Percentiles rank a stretch among this genome's conserved stretches.
These are phyloP conservation scores for Ammospiza nelsoni DNA, from an alignment of 2,113 vertebrate genomes.

Conservation along the genomic window DNA sequence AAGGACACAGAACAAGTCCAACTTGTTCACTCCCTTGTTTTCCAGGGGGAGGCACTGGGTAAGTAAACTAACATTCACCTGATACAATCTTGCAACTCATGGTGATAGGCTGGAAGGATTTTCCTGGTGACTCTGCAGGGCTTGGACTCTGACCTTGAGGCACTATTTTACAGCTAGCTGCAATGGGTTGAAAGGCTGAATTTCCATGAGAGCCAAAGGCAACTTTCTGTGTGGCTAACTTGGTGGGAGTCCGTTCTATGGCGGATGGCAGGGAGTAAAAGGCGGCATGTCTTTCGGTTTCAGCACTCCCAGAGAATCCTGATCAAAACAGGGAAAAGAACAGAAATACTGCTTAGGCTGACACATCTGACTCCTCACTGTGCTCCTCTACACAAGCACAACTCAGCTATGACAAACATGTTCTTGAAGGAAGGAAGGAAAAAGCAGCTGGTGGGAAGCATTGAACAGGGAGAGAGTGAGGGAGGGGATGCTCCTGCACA, in stretches of 20 bases:
- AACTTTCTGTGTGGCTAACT: conserved; percentile 87
- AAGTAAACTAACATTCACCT: conserved; percentile 79
- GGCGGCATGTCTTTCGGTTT: conserved; percentile 77
- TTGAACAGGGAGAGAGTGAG: neutral
- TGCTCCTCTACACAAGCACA: conserved; percentile 13
- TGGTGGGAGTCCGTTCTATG: conserved; percentile 89
- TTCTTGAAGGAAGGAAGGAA: neutral
- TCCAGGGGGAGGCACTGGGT: neutral
- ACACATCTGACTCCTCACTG: conserved; percentile 11
- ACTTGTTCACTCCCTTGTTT: neutral
- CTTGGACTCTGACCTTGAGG: conserved; percentile 89
- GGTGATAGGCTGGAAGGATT: conserved; percentile 97
- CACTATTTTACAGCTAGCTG: conserved; percentile 96
- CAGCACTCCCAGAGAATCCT: conserved; percentile 83
- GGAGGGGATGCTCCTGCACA: neutral
- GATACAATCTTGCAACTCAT: conserved; percentile 99
- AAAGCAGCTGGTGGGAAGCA: neutral
- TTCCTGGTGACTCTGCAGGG: conserved; percentile 92
- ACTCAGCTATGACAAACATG: neutral
- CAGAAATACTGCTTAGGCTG: conserved; percentile 58
- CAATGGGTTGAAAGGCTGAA: conserved; percentile 99
- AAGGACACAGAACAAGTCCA: neutral
- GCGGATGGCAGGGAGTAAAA: conserved; percentile 81
- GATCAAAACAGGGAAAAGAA: conserved; percentile 65
- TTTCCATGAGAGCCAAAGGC: conserved; percentile 92